Base-by-base conservation (phyloP, 2,888 invertebrate species). In the Apoderus coryli region DNA sequence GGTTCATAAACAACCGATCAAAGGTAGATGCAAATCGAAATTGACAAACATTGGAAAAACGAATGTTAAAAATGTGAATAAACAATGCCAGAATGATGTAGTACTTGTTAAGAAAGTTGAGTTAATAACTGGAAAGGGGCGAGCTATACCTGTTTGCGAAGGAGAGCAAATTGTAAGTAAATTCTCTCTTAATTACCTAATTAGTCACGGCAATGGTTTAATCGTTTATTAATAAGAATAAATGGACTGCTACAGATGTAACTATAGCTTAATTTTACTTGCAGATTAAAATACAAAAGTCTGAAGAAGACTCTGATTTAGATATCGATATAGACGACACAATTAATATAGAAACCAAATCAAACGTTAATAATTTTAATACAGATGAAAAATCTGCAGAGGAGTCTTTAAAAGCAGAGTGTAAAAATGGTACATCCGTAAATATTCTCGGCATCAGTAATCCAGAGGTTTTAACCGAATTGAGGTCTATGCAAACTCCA, bases 251-350 rank as follows among this genome's bases (percentile, higher is more conserved):
- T 24, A 10, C 10, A 9, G 6, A 24, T 10, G 12, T 10, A 27
- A 10, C 16, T 10, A 22, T 16, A 9, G 14, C n/a, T n/a, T 14
- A n/a, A n/a, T 3, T 28, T 32, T 32, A 27, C 10, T 48, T 48
- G 29, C 37, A 57, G 56, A 47, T 57, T 7, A 56, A 54, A 47
- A 52, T 58, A 27, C 49, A 46, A 35, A 52, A 52, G 30, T 35
- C 26, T 2, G 50, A 53, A 38, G 48, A 50, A 32, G 49, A 50
- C 25, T 49, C 47, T 22, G 72, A 72, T 41, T 59, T 69, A 40
- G 72, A 72, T 34, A 57, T 72, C 38, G 72, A 72, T 36, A 54
- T 71, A 39, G 71, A 69, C 45, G 66, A 67, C 43, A 64, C 63
- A 27, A 57, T 52, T 37, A 64, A 32, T 4, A 22, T 12, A 11